Conservation (phyloP, 2,888 invertebrate genomes). For the Macaria liturata region DNA sequence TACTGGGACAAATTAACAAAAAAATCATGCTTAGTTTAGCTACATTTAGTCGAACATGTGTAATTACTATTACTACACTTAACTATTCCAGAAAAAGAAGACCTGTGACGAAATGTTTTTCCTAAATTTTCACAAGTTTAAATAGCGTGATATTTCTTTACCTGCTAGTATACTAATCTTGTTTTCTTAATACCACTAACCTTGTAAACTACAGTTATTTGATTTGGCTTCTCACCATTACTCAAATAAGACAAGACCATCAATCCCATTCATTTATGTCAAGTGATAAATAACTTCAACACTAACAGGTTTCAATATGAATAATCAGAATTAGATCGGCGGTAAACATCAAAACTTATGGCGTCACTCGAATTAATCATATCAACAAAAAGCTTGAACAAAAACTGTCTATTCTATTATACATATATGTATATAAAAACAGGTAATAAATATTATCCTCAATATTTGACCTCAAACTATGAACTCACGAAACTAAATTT, state of each 20-base stretch:
- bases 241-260: not conserved
- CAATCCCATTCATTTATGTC: not conserved
- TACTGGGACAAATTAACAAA: too few species aligned
- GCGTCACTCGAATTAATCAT: slow-evolving; percentile 19
- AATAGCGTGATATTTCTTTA: too few species aligned
- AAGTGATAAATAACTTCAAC: not conserved
- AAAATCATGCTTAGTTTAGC: too few species aligned
- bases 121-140: too few species aligned
- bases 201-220: too few species aligned
- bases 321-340: slow-evolving; percentile 21
- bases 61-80: too few species aligned
- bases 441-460: slow-evolving; percentile 10
- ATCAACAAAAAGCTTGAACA: slow-evolving; percentile 13
- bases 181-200: too few species aligned
- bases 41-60: too few species aligned
- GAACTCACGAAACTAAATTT: slow-evolving; percentile 18
- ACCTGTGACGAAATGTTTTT: too few species aligned
- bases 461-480: slow-evolving; percentile 19
- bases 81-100: too few species aligned
- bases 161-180: too few species aligned
- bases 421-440: slow-evolving; percentile 12
- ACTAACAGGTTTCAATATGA: slow-evolving; percentile 2
- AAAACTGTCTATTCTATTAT: slow-evolving; percentile 17
- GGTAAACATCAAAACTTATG: slow-evolving; percentile 19
- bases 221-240: slow-evolving; percentile 1